Evolutionary conservation across 2,113 vertebrate species (phyloP).

Genomic region (Myocastor coypus): DNA sequence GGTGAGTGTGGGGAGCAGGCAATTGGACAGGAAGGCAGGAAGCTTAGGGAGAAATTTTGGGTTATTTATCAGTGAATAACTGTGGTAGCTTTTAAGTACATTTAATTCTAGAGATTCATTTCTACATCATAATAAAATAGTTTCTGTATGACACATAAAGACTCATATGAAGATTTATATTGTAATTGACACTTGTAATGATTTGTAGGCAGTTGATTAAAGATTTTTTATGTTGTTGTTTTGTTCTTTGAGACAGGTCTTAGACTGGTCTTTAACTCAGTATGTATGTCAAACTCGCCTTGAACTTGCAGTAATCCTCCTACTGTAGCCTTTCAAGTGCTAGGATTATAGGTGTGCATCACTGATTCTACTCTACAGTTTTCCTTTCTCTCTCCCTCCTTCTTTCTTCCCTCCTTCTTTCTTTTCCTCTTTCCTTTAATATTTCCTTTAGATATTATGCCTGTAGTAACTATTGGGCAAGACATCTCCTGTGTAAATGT

Average conservation of each 20-base stretch:
- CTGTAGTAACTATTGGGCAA: neutral
- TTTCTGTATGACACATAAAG: neutral
- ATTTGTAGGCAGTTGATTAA: conserved; percentile 13
- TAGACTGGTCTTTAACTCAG: neutral
- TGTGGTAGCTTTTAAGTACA: neutral
- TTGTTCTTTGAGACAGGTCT: neutral
- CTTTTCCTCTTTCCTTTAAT: neutral
- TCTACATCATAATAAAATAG: neutral
- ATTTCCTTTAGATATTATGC: neutral
- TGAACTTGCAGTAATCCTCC: neutral
- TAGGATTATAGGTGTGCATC: neutral
- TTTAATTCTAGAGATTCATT: neutral
- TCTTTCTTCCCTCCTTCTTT: neutral
- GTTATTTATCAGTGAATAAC: conserved; percentile 39
- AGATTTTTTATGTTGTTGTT: neutral
- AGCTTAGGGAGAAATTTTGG: neutral
- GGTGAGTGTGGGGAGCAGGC: neutral
- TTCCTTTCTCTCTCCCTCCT: neutral
- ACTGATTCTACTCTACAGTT: neutral
- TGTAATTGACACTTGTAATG: neutral
- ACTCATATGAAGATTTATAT: neutral
- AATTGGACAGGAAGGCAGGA: neutral
- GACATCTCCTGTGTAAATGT: neutral
- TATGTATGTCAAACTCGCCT: neutral
- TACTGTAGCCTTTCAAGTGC: neutral